phyloP scores from a whole-genome alignment of 2,797 vertebrate genomes.

The Trematomus bernacchii region DNA sequence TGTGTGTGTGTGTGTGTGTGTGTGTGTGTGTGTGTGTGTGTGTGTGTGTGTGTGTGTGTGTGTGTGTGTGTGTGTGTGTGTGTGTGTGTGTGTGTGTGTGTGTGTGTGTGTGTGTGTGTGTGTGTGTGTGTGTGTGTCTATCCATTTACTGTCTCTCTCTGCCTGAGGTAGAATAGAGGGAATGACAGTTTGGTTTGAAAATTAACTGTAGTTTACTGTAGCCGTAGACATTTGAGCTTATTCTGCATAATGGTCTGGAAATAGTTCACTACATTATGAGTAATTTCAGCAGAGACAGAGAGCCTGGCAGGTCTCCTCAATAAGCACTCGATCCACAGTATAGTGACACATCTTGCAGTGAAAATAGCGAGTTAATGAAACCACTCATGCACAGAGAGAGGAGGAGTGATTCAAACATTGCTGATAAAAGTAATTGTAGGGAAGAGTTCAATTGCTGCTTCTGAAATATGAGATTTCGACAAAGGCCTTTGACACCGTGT shows the following conservation, averaged over 20 bases:
- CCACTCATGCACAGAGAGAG: constrained; percentile 44
- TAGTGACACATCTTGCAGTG: constrained; percentile 60
- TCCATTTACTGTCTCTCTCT: constrained; percentile 10
- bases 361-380: constrained; percentile 73
- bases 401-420: constrained; percentile 57
- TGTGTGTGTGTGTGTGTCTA: constrained; percentile 4
- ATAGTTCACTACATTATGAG: constrained; percentile 68
- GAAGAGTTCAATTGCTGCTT: constrained; percentile 66
- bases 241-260: constrained; percentile 72
- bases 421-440: constrained; percentile 71
- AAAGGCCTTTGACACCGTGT: constrained; percentile 54
- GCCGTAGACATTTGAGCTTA: constrained; percentile 65
- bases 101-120: too few species aligned
- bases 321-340: constrained; percentile 63
- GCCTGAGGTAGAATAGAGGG: constrained; percentile 34
- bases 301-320: constrained; percentile 64
- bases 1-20: too few species aligned
- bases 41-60: too few species aligned
- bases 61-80: too few species aligned
- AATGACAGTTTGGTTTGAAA: constrained; percentile 58
- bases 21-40: too few species aligned
- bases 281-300: constrained; percentile 58
- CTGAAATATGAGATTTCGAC: constrained; percentile 68
- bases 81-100: too few species aligned
- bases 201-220: constrained; percentile 68